Evolutionary conservation across 2,797 vertebrate genomes (phyloP).

Genomic region (Poliocrania exsul): DNA sequence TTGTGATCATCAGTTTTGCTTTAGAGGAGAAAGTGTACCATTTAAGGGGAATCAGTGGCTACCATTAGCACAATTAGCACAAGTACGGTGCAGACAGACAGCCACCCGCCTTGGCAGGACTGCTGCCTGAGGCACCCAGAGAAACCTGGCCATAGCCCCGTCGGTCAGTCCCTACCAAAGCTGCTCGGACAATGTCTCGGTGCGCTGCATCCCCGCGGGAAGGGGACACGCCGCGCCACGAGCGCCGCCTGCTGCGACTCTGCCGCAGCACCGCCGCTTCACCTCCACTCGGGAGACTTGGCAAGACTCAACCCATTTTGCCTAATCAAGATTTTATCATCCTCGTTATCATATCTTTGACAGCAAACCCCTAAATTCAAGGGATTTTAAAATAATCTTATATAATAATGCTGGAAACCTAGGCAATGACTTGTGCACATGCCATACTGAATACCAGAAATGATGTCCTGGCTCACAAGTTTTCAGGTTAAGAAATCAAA

Average conservation of each 20-base stretch:
- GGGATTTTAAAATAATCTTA: background rate
- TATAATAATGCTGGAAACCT: background rate
- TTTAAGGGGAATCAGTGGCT: background rate
- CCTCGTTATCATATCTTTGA: background rate
- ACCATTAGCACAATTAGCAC: background rate
- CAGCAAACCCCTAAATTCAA: background rate
- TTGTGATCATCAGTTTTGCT: background rate
- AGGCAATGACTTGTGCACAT: background rate
- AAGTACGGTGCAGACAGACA: background rate
- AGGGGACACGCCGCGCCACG: rapidly evolving
- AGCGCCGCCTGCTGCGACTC: background rate
- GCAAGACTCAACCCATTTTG: rapidly evolving
- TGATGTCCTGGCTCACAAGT: background rate
- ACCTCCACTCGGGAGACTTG: background rate
- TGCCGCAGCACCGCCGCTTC: rapidly evolving
- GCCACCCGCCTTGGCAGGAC: background rate
- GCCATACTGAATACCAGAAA: rapidly evolving
- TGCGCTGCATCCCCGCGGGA: background rate
- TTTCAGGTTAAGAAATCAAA: background rate
- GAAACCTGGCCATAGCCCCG: rapidly evolving
- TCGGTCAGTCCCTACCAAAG: background rate
- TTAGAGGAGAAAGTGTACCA: background rate
- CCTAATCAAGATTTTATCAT: background rate
- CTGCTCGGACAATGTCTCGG: rapidly evolving
- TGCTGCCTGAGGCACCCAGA: background rate